Evolutionary conservation across 1,140 invertebrate species (phyloP).

Genomic region (Helicoverpa armigera): DNA sequence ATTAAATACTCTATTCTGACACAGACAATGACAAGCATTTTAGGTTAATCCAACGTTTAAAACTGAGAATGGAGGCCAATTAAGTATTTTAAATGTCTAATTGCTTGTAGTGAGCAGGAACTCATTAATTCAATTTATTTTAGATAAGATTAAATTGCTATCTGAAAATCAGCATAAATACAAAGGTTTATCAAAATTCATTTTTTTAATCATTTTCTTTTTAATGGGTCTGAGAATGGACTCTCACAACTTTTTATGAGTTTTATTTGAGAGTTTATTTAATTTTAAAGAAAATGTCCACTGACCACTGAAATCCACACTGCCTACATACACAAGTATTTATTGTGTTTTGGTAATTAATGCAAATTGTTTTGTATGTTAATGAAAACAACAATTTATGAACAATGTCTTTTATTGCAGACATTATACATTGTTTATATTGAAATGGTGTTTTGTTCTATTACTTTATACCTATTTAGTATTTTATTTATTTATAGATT

Average conservation of each 20-base stretch:
- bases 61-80: background rate
- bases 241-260: too few species aligned
- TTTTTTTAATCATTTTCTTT: too few species aligned
- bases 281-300: too few species aligned
- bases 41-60: background rate
- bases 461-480: too few species aligned
- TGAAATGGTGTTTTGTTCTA: background rate
- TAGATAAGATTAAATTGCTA: background rate
- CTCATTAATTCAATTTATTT: background rate
- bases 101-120: background rate
- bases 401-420: background rate
- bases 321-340: background rate
- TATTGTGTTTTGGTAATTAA: constrained; percentile 1
- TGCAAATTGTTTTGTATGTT: background rate
- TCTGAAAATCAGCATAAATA: background rate
- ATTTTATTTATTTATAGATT: too few species aligned
- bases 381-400: background rate
- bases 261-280: too few species aligned
- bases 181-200: background rate
- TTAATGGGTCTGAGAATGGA: too few species aligned
- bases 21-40: constrained; percentile 16
- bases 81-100: background rate
- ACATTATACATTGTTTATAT: background rate
- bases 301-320: too few species aligned
- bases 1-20: background rate